Base-by-base conservation (phyloP, 1,140 invertebrate species). In the Cotesia chilonis region DNA sequence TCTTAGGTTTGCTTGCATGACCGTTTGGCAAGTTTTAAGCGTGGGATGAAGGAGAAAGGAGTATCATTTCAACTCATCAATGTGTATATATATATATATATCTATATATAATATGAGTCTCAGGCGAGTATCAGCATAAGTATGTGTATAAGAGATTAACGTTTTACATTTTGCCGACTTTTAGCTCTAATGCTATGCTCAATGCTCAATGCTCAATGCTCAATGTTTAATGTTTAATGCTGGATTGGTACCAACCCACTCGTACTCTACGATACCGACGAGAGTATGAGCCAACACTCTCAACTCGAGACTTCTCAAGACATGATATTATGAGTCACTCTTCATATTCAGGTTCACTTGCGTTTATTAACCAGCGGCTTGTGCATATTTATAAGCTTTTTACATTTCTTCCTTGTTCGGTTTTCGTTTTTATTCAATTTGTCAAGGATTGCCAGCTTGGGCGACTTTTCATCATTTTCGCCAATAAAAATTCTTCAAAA, bases 21-120 rank as follows among this genome's bases (percentile, higher is more conserved):
- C 38, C 63, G 52, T 47, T 41, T 5, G 37, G 37, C 37, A 10
- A 14, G 61, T 64, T 38, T 36, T 41, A 36, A 35, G 68, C 57
- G 68, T 70, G 68, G 68, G 68, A 70, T 63, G 68, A 70, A 60
- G 68, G 38, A 60, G 57, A 60, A 70, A 70, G 55, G 68, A 70
- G 57, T 70, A 70, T 70, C 68, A 70, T 70, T 70, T 70, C 35
- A 41, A 54, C 14, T 35, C 59, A 68, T 68, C 67, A 68, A 59
- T 59, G 67, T 68, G 67, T 68, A 12, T 51, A 51, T 65, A 51
- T 51, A 17, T 1, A 17, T 1, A 17, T 17, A 17, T 68, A 28
- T 51, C 28, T 65, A 51, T 28, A 28, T 28, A 28, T 28, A 28
- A 28, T 28, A 28, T 28, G 28, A 28, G 28, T 28, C 28, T 28